Evolutionary conservation across 2,888 invertebrate genomes (phyloP), one percentile per base, ranked within the genome.

Genomic region (Apamea epomidion): DNA sequence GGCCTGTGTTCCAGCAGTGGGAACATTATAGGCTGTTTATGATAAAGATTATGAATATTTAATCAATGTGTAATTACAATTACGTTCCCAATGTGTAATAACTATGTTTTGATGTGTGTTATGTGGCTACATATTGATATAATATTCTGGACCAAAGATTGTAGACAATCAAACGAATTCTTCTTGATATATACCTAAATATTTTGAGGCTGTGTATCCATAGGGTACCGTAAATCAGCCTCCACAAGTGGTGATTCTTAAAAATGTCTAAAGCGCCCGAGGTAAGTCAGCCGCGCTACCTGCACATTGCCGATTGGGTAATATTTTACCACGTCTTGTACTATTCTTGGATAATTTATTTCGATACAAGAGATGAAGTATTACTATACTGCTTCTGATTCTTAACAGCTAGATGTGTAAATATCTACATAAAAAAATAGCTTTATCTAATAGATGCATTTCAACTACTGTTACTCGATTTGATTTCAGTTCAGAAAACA

Each of bases 251-350:
- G 58, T 4, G 6, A 72, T n/a, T 72, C 37, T 64, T 77, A 74
- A 37, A 37, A 37, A 37, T 37, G 29, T 74, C 21, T 21, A 7
- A 21, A 37, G 12, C 62, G 37, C 37, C 0, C 37, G 78, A 45
- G 25, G 6, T 74, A 77, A 64, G 37, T 62, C 73, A 48, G 48
- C 4, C 16, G n/a, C 7, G 21, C 37, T 18, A 51, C 37, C n/a
- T 71, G 71, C 48, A 37, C 16, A 48, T 21, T 16, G 48, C 48
- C 29, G 62, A 74, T 64, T 77, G n/a, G n/a, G 37, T 37, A 37
- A 64, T 77, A 74, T 64, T 29, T 62, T n/a, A 32, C 74, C 74
- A 25, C n/a, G 16, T 62, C 21, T 51, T 37, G 21, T n/a, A 1
- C 7, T 73, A 29, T 71, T 32, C 21, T 32, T 32, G 5, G 25